Evolutionary conservation across 2,113 vertebrate species (phyloP), one percentile per base, ranked within the genome.

Genomic region (Cavia porcellus): DNA sequence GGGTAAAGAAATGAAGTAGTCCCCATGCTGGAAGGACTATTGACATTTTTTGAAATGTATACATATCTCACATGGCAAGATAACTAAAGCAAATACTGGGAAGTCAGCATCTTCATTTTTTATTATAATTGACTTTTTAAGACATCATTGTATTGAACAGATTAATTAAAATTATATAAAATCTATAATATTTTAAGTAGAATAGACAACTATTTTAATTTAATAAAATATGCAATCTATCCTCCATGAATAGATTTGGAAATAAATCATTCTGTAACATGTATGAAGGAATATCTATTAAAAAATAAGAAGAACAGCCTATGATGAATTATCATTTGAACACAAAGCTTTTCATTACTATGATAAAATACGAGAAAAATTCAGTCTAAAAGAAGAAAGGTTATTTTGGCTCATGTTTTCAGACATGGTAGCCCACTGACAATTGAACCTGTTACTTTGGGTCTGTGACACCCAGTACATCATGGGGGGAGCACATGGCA

Each of bases 141-240:
- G 17, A 20, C 1, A 80, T 45, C 2, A 81, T 85, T 59, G 28
- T 50, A 79, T 35, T 30, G 64, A 80, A n/a, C 6, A 35, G 32
- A 55, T 68, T 70, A 30, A 62, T 57, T 96, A 55, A 64, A 82
- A 72, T 83, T 87, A 87, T 50, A 47, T 20, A 62, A 94, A 52
- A 38, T 22, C 0, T 45, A 50, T 17, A 55, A 15, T 42, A 15
- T 15, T 75, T 90, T 86, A 62, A 86, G 68, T 12, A 64, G 8
- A 74, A 20, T 30, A 62, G 61, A 42, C 0, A 30, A 55, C 88
- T 25, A 79, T 84, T 55, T 92, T 32, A 79, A 84, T 90, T 64
- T 90, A 72, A 13, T 74, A 4, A 89, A 72, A 70, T 70, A 0
- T 45, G 0, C 0, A 20, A 38, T 77, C 24, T 86, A 72, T 83